Evolutionary conservation across 2,888 invertebrate genomes (phyloP).

Genomic region (Noctua janthe): DNA sequence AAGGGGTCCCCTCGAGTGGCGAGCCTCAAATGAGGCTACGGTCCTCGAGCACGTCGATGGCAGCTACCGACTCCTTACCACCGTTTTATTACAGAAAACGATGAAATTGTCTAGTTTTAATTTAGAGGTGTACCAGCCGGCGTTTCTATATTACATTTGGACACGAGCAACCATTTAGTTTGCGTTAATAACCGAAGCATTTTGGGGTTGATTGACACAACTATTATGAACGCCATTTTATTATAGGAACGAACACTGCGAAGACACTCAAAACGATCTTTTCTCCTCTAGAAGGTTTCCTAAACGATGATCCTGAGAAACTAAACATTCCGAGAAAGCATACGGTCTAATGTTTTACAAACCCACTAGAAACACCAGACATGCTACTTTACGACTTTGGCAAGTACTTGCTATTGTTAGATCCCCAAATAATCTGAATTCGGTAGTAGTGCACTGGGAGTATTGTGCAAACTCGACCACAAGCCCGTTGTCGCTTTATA

Average conservation of each 20-base stretch:
- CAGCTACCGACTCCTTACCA: slow-evolving; percentile 48
- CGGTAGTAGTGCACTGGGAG: slow-evolving; percentile 5
- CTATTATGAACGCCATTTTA: not conserved
- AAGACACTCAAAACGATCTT: not conserved
- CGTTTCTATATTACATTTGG: not conserved
- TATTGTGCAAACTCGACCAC: slow-evolving; percentile 43
- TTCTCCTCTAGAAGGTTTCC: not conserved
- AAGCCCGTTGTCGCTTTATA: slow-evolving; percentile 46
- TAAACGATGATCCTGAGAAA: not conserved
- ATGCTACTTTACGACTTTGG: slow-evolving; percentile 15
- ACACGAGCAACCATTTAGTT: not conserved
- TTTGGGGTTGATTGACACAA: not conserved
- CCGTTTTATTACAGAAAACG: slow-evolving; percentile 50
- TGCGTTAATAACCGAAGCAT: too few species aligned
- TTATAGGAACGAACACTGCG: not conserved
- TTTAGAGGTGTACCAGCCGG: not conserved
- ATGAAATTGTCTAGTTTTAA: slow-evolving; percentile 35
- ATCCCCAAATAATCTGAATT: slow-evolving; percentile 23
- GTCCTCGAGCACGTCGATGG: slow-evolving; percentile 66
- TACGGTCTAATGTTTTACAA: not conserved
- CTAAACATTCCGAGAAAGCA: not conserved
- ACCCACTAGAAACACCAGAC: not conserved
- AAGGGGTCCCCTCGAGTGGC: slow-evolving; percentile 57
- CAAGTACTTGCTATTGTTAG: slow-evolving; percentile 9
- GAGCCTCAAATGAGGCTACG: slow-evolving; percentile 70